These are phyloP conservation scores for Scortum barcoo DNA, from an alignment of 2,113 vertebrate genomes.

Conservation along the genomic window DNA sequence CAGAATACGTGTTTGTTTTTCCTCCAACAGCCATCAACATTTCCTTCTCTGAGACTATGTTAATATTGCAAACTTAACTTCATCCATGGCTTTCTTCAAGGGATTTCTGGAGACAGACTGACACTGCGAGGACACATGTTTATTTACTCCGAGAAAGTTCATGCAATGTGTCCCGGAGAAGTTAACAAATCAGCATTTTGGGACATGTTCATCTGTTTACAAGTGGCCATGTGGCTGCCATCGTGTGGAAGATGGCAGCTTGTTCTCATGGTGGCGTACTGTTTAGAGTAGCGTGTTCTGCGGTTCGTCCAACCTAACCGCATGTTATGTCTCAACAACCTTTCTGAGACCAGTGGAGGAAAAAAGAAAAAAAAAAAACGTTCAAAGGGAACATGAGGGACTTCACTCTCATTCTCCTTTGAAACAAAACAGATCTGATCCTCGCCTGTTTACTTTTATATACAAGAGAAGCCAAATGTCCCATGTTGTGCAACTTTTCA, in stretches of 20 bases:
- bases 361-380: background rate
- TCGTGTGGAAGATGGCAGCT: conserved; percentile 40
- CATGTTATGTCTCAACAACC: conserved; percentile 73
- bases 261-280: conserved; percentile 46
- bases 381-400: conserved; percentile 38
- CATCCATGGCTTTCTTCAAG: background rate
- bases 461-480: conserved; percentile 3
- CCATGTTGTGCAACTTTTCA: conserved; percentile 22
- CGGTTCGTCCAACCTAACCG: conserved; percentile 53
- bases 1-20: background rate
- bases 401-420: conserved; percentile 19
- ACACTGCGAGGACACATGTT: background rate
- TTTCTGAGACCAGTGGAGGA: conserved; percentile 36
- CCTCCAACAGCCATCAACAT: background rate
- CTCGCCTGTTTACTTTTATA: conserved; percentile 18
- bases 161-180: background rate
- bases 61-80: background rate
- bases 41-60: background rate
- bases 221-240: conserved; percentile 22
- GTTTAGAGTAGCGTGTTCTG: conserved; percentile 65
- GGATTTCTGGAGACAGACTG: background rate
- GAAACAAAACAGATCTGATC: conserved; percentile 52
- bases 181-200: background rate
- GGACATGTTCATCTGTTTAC: conserved; percentile 33
- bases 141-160: conserved; percentile 7